Evolutionary conservation across 2,888 invertebrate genomes (phyloP).

Genomic region (Limnephilus lunatus): DNA sequence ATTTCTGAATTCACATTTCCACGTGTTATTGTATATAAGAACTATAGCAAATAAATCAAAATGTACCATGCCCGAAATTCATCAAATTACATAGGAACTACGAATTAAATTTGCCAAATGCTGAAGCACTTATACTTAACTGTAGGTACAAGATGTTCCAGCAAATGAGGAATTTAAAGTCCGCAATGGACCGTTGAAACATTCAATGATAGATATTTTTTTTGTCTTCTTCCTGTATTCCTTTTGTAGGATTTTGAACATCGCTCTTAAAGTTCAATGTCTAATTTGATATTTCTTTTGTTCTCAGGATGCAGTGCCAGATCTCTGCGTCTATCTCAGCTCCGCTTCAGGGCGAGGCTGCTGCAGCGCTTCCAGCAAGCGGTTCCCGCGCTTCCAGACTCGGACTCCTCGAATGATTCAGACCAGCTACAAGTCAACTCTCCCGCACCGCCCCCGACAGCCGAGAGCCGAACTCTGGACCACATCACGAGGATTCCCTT

Average conservation of each 20-base stretch:
- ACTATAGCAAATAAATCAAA: too few species aligned
- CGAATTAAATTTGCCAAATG: too few species aligned
- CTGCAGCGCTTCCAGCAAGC: slow-evolving; percentile 38
- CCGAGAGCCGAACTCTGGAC: neutral
- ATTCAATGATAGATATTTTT: neutral
- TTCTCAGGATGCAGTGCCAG: slow-evolving; percentile 46
- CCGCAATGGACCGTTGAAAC: too few species aligned
- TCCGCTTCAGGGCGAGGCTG: slow-evolving; percentile 52
- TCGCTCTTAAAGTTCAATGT: neutral
- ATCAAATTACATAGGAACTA: too few species aligned
- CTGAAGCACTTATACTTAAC: too few species aligned
- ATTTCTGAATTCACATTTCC: too few species aligned
- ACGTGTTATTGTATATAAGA: too few species aligned
- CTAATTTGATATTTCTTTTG: slow-evolving; percentile 22
- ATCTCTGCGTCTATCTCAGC: slow-evolving; percentile 40
- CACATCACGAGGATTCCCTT: neutral
- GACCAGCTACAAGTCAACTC: neutral
- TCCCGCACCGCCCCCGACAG: neutral
- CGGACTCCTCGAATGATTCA: slow-evolving; percentile 7
- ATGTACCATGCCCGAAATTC: too few species aligned
- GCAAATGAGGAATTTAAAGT: too few species aligned
- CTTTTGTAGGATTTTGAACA: neutral
- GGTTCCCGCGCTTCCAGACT: neutral
- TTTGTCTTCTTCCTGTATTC: neutral
- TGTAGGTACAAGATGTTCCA: too few species aligned